Percentiles rank a stretch among this genome's conserved stretches.
These are phyloP conservation scores for Discoglossus pictus DNA, from an alignment of 2,797 vertebrate species.

Conservation along the genomic window DNA sequence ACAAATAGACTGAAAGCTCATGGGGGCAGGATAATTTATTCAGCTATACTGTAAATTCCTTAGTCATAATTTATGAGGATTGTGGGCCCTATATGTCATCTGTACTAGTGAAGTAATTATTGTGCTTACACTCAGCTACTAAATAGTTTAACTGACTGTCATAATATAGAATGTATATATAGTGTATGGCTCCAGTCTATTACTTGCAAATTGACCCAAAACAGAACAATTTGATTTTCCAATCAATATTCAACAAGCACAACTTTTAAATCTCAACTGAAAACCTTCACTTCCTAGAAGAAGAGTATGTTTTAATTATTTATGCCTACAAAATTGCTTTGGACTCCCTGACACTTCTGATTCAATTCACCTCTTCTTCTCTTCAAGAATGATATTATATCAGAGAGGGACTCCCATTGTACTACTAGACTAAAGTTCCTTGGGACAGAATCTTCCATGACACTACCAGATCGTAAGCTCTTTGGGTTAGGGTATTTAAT, in stretches of 20 bases:
- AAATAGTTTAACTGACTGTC: no score
- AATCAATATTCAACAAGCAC: slow-evolving; percentile 16
- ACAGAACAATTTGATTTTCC: background rate
- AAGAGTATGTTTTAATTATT: slow-evolving; percentile 13
- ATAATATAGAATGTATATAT: no score
- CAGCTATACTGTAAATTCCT: no score
- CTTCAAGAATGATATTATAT: slow-evolving; percentile 8
- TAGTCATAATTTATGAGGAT: no score
- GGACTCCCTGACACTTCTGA: background rate
- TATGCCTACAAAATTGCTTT: no score
- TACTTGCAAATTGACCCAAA: background rate
- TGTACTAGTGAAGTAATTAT: no score
- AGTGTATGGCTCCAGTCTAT: no score
- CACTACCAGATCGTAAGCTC: background rate
- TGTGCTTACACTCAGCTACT: no score
- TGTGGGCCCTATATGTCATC: no score
- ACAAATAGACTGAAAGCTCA: no score
- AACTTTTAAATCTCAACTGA: slow-evolving; percentile 6
- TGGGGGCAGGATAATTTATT: no score
- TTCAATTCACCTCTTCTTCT: slow-evolving; percentile 8
- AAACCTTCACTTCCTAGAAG: background rate
- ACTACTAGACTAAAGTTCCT: background rate
- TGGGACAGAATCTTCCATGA: background rate
- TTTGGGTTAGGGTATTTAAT: background rate
- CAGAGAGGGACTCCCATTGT: background rate